Base-by-base conservation (phyloP, 2,888 invertebrate genomes). In the Crematogaster levior region DNA sequence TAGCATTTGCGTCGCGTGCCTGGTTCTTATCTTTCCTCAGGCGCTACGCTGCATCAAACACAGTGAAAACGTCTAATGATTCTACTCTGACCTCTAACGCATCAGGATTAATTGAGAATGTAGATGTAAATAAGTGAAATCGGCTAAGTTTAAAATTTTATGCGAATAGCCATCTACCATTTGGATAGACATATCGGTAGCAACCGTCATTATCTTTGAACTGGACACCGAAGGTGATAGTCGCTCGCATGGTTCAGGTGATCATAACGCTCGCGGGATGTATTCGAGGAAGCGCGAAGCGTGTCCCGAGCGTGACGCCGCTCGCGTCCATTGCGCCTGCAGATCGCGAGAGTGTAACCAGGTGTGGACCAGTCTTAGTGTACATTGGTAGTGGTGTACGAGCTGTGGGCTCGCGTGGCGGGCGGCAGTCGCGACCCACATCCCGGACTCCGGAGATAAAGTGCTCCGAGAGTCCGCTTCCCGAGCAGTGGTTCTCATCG, bases 341-440 rank as follows among this genome's bases (percentile, higher is more conserved):
- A 37, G 51, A 75, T 34, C 81, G 61, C 82, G 80, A 75, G 80
- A 77, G 72, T 74, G 83, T 79, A 63, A 65, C 89, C 87, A 91
- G 90, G 90, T 92, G 92, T 92, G 92, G 86, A 91, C 88, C 91
- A 87, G 89, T 85, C 92, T 91, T 92, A 89, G 6, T 34, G 34
- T 34, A 92, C 85, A 84, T n/a, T 88, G 83, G 88, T 89, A 81
- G 83, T 84, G 72, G 85, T 84, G 84, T 68, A 77, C 48, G 48
- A 46, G 85, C 82, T 58, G 84, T 85, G 88, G 81, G 88, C 83
- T 93, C 92, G 93, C 93, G 92, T 93, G 93, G 93, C 93, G 92
- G 92, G 91, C 92, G 91, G 92, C 93, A 91, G 90, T 92, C 91
- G 92, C 94, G 93, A 94, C 94, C 94, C 93, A 94, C 93, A 93